phyloP scores from a whole-genome alignment of 2,113 vertebrate genomes.

The Caloenas nicobarica region DNA sequence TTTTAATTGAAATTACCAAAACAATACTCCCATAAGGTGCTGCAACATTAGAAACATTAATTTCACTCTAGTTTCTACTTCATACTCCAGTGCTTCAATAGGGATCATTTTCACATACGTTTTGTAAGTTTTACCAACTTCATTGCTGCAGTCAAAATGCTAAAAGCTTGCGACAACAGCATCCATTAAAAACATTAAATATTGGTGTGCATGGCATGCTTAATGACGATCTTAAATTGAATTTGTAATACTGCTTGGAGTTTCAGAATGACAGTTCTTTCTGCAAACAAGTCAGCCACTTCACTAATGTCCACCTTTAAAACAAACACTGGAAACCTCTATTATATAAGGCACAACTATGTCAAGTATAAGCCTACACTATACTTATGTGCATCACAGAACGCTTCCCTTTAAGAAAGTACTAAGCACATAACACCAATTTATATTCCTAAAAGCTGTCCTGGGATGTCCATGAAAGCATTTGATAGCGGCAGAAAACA shows the following conservation, averaged over 20 bases:
- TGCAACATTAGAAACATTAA: neutral
- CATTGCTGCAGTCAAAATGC: neutral
- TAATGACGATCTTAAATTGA: neutral
- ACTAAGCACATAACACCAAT: neutral
- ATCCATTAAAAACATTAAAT: neutral
- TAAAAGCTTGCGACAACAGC: neutral
- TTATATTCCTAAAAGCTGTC: neutral
- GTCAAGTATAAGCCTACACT: neutral
- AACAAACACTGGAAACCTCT: neutral
- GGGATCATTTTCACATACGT: neutral
- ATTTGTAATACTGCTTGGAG: neutral
- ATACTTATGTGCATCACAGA: neutral
- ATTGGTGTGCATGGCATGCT: neutral
- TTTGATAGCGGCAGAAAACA: neutral
- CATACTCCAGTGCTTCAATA: rapidly evolving
- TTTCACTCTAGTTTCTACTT: neutral
- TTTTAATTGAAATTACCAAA: neutral
- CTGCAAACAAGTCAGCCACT: neutral
- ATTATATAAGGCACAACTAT: neutral
- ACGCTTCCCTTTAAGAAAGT: neutral
- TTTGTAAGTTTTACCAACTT: neutral
- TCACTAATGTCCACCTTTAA: neutral
- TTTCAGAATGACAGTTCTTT: neutral
- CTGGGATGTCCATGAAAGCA: neutral
- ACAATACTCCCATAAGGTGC: neutral